Base-by-base conservation (phyloP, 2,888 invertebrate species). In the Prostheceraeus crozeri region DNA sequence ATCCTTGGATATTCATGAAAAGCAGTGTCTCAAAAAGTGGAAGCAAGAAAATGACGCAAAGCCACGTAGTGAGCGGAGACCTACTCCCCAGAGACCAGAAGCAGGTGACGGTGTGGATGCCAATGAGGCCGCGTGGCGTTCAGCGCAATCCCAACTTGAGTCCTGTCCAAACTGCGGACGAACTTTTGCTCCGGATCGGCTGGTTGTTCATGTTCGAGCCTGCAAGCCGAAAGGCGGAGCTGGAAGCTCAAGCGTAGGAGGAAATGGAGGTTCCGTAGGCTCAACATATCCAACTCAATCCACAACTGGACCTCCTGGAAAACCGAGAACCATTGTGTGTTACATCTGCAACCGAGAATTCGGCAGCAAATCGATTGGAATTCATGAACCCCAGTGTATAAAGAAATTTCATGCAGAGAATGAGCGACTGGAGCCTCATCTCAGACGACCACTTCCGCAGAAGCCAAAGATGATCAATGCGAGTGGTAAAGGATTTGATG, bases 311-410 rank as follows among this genome's bases (percentile, higher is more conserved):
- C 19, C 4, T 19, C 3, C 21, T 19, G 21, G 14, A 14, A 56
- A 56, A n/a, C 73, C 75, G 2, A 71, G 71, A 6, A 72, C 74
- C 11, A 71, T 77, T 35, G 72, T 77, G 61, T 85, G 84, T 68
- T 81, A 82, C 71, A 80, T 83, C 65, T 85, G 84, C 68, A 82
- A 83, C 1, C 76, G 82, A 51, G 81, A 81, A 68, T 84, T 83
- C 68, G 83, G 83, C 28, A 78, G 80, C 1, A 79, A 80, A 67
- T 83, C 83, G 48, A 81, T 84, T 31, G 77, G 77, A 56, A 82
- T 83, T 63, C 84, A 84, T 71, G 83, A 84, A 68, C 83, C 83
- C 1, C 82, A 83, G 68, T 85, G 84, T 68, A 69, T 83, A 59
- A 80, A 81, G 67, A 83, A 83, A 67, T 83, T 82, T 82, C 78